phyloP scores from a whole-genome alignment of 2,888 invertebrate genomes.

The Toxonevra muliebris region DNA sequence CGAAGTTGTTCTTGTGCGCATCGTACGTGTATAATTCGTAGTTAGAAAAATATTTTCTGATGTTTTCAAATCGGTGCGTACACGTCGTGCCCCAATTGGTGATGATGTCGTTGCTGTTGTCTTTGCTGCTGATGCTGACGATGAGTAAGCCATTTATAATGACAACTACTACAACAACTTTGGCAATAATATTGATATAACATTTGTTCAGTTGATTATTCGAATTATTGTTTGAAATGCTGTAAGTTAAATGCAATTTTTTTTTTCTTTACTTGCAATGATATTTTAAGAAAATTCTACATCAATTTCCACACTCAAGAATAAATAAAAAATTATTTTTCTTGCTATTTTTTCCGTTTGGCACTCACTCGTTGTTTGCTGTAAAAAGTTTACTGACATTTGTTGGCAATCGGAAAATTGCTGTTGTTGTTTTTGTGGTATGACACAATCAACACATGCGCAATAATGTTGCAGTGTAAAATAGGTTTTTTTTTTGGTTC shows the following conservation, averaged over 20 bases:
- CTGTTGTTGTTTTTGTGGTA: constrained; percentile 37
- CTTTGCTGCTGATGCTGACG: constrained; percentile 7
- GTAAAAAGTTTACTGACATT: not conserved
- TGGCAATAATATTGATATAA: constrained; percentile 13
- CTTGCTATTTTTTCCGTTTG: not conserved
- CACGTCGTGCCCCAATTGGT: constrained; percentile 60
- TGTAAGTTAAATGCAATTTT: no score
- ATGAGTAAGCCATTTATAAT: constrained; percentile 18
- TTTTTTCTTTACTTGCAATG: no score
- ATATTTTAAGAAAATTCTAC: no score
- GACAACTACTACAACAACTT: constrained; percentile 28
- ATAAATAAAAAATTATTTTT: not conserved
- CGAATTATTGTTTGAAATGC: no score
- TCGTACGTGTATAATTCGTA: constrained; percentile 43
- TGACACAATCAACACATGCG: constrained; percentile 61
- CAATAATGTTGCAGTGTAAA: constrained; percentile 31
- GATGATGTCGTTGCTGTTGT: constrained; percentile 40
- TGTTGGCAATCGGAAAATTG: not conserved
- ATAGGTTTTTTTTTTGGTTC: no score
- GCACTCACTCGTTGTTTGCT: not conserved
- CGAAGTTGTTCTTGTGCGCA: constrained; percentile 44
- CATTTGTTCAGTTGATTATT: constrained; percentile 9
- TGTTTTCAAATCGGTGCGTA: constrained; percentile 64
- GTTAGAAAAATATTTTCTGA: constrained; percentile 61
- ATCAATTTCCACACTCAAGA: no score